phyloP scores from a whole-genome alignment of 2,113 vertebrate genomes.

The Numenius arquata region DNA sequence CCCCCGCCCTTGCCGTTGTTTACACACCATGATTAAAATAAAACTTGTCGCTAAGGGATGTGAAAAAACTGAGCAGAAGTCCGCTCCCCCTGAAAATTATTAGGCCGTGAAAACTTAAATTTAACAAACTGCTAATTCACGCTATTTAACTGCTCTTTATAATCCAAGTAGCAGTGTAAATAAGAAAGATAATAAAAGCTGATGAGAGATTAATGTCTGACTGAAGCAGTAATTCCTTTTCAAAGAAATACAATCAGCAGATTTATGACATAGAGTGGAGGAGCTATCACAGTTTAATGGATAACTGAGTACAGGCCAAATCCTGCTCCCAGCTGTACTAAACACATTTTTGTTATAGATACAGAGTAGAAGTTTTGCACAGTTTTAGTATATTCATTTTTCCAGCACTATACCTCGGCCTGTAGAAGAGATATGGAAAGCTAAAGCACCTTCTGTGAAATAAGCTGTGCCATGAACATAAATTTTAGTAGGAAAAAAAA shows the following conservation, averaged over 20 bases:
- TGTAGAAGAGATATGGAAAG: neutral
- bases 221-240: conserved; percentile 34
- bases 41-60: neutral
- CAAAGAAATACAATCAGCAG: neutral
- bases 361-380: neutral
- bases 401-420: rapidly evolving
- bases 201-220: conserved; percentile 27
- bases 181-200: conserved; percentile 40
- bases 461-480: neutral
- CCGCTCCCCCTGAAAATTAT: neutral
- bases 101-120: neutral
- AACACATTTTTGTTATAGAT: neutral
- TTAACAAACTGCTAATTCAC: conserved; percentile 20
- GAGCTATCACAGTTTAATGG: neutral
- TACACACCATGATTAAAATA: neutral
- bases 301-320: neutral
- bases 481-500: neutral
- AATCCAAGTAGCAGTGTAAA: conserved; percentile 35
- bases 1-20: neutral
- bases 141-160: conserved; percentile 3
- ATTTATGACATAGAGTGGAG: neutral
- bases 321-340: neutral
- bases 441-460: neutral
- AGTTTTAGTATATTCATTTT: neutral
- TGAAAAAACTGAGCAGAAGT: neutral